Conservation (phyloP, 2,797 vertebrate species). For the Cottoperca gobio region DNA sequence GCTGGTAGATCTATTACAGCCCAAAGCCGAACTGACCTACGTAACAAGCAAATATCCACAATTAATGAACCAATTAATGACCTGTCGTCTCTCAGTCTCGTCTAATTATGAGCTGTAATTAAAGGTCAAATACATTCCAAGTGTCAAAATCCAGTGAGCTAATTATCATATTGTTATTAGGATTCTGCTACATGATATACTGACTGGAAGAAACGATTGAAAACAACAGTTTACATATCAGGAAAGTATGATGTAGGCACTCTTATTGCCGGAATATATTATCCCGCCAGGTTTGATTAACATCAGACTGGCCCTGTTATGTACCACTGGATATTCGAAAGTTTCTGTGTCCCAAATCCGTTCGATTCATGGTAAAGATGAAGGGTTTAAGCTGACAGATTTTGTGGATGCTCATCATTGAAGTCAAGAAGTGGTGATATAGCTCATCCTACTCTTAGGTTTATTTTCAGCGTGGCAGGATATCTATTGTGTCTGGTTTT, state of each 20-base stretch:
- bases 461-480: not conserved
- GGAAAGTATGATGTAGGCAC: not conserved
- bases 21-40: slow-evolving; percentile 53
- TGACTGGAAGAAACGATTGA: slow-evolving; percentile 34
- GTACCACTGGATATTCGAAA: slow-evolving; percentile 1
- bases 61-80: slow-evolving; percentile 78
- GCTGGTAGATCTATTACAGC: slow-evolving; percentile 66
- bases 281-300: slow-evolving; percentile 47
- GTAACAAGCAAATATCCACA: slow-evolving; percentile 66
- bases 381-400: not conserved
- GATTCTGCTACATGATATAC: slow-evolving; percentile 39
- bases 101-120: slow-evolving; percentile 76
- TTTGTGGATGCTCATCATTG: not conserved
- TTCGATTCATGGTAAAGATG: not conserved
- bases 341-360: slow-evolving; percentile 8
- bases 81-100: slow-evolving; percentile 62
- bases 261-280: slow-evolving; percentile 35
- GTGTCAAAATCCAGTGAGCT: slow-evolving; percentile 62
- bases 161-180: slow-evolving; percentile 64
- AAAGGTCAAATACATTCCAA: slow-evolving; percentile 73
- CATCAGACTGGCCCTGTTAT: slow-evolving; percentile 19
- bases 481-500: not conserved
- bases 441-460: not conserved
- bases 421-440: not conserved
- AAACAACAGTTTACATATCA: slow-evolving; percentile 52